Evolutionary conservation across 1,140 invertebrate species (phyloP).

Genomic region (Periplaneta americana): DNA sequence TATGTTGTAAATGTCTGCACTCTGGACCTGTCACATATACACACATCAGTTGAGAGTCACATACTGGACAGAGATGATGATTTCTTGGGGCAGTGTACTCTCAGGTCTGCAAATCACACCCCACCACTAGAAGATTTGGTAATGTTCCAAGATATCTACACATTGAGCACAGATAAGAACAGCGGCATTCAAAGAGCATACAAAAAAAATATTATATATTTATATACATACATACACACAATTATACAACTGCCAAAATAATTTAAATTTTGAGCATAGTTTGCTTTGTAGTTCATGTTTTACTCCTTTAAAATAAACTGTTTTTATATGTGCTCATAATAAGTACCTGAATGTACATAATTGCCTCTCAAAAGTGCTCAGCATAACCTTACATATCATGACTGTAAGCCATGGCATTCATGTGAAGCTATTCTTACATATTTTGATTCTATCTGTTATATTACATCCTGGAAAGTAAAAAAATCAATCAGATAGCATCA

Average conservation of each 20-base stretch:
- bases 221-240: neutral
- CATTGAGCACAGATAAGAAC: neutral
- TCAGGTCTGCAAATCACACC: too few relatives aligned
- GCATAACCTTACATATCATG: neutral
- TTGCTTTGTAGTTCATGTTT: neutral
- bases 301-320: neutral
- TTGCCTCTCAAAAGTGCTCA: neutral
- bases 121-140: too few relatives aligned
- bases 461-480: neutral
- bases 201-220: neutral
- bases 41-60: too few relatives aligned
- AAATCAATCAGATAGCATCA: neutral
- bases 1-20: too few relatives aligned
- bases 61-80: too few relatives aligned
- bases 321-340: neutral
- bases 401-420: neutral
- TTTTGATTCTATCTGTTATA: neutral
- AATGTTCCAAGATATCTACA: neutral
- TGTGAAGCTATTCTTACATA: neutral
- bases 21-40: neutral
- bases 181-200: neutral
- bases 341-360: neutral
- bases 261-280: neutral
- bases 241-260: neutral
- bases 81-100: too few relatives aligned